Evolutionary conservation across 2,888 invertebrate genomes (phyloP).

Genomic region (Pelosia muscerda): DNA sequence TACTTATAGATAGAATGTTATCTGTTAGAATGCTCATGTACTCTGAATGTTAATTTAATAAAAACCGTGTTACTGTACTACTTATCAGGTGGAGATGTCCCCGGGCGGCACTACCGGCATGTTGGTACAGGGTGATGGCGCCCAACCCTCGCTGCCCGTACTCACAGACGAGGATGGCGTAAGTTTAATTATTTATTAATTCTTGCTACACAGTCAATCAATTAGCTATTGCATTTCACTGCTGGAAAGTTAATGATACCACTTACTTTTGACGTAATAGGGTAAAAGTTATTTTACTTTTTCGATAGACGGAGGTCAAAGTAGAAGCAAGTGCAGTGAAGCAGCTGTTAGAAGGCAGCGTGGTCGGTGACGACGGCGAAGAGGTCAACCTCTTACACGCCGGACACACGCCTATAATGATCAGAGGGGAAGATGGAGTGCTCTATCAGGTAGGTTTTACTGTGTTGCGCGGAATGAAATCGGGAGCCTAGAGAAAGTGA

Average conservation of each 20-base stretch:
- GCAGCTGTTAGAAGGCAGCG: constrained; percentile 80
- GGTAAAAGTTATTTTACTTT: no score
- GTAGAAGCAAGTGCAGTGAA: constrained; percentile 88
- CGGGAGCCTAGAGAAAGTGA: no score
- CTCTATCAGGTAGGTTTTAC: constrained; percentile 88
- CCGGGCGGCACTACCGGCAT: constrained; percentile 89
- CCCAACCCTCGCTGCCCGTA: constrained; percentile 80
- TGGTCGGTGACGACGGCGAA: constrained; percentile 76
- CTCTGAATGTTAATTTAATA: no score
- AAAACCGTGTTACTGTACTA: no score
- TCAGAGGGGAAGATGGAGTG: constrained; percentile 94
- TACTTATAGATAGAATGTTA: no score
- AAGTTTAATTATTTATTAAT: constrained; percentile 52
- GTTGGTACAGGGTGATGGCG: constrained; percentile 83
- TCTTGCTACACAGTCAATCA: background rate
- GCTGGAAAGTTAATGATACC: no score
- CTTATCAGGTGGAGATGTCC: constrained; percentile 86
- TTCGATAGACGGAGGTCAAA: constrained; percentile 81
- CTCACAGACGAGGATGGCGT: constrained; percentile 83
- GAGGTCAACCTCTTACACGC: constrained; percentile 74
- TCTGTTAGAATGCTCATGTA: background rate
- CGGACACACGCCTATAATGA: constrained; percentile 89
- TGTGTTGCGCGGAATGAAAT: no score
- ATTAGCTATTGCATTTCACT: background rate
- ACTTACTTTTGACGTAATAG: no score